These are phyloP conservation scores for Crotophaga sulcirostris DNA, from an alignment of 2,113 vertebrate species.

Conservation along the genomic window DNA sequence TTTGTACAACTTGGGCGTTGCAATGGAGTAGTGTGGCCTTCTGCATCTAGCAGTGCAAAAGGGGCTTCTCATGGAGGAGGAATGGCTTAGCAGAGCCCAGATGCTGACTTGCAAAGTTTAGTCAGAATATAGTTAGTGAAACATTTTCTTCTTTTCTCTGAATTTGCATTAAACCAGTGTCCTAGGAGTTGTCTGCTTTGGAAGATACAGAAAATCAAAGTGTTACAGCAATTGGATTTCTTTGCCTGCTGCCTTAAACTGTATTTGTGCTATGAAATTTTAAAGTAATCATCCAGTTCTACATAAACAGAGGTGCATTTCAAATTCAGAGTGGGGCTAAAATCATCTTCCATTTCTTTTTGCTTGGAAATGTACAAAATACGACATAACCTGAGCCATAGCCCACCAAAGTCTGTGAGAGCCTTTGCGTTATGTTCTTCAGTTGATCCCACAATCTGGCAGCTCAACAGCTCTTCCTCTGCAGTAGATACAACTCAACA, in stretches of 20 bases:
- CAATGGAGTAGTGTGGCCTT: neutral
- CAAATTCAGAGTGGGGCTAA: neutral
- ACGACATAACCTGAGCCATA: neutral
- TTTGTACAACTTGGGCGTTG: neutral
- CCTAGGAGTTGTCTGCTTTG: neutral
- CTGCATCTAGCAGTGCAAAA: neutral
- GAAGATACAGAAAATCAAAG: neutral
- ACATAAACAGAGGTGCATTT: neutral
- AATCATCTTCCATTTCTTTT: neutral
- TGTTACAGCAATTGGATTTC: neutral
- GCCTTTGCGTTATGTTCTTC: neutral
- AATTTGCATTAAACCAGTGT: neutral
- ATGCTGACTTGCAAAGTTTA: neutral
- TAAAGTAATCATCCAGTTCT: neutral
- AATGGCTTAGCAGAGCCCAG: neutral
- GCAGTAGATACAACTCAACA: neutral
- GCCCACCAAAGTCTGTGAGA: neutral
- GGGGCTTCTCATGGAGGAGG: neutral
- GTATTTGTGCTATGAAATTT: neutral
- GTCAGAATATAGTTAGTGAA: neutral
- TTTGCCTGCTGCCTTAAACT: neutral
- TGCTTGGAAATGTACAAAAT: neutral
- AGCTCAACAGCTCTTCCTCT: neutral
- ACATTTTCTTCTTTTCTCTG: neutral
- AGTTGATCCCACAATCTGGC: neutral